These are phyloP conservation scores for Neofelis nebulosa DNA, from an alignment of 2,113 vertebrate species.

Conservation along the genomic window DNA sequence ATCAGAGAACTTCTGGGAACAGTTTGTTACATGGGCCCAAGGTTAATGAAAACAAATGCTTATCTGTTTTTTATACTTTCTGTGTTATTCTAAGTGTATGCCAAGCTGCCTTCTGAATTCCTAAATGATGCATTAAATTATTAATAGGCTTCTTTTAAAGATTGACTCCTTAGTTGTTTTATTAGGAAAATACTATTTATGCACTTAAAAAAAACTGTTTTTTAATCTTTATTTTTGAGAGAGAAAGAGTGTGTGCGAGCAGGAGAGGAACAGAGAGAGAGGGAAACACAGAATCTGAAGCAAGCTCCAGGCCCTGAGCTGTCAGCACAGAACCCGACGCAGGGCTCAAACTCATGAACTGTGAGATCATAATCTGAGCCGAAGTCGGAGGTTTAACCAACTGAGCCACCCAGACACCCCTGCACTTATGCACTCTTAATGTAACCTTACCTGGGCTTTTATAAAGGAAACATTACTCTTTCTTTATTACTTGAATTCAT, in stretches of 20 bases:
- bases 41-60: not conserved
- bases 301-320: no score
- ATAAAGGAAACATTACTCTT: not conserved
- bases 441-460: conserved; percentile 1
- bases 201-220: no score
- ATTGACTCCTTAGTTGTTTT: not conserved
- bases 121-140: conserved; percentile 3
- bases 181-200: not conserved
- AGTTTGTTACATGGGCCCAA: not conserved
- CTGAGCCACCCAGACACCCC: no score
- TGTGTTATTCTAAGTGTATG: conserved; percentile 19
- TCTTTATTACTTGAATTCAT: not conserved
- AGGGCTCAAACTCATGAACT: no score
- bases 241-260: no score
- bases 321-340: no score
- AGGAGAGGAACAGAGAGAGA: no score
- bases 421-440: not conserved
- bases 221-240: no score
- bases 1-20: not conserved
- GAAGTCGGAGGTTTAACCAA: no score
- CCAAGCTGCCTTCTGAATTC: not conserved
- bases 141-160: not conserved
- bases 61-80: not conserved
- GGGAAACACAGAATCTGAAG: no score
- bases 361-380: no score